These are phyloP conservation scores for Stenodema calcarata DNA, from an alignment of 2,888 invertebrate genomes.

Conservation along the genomic window DNA sequence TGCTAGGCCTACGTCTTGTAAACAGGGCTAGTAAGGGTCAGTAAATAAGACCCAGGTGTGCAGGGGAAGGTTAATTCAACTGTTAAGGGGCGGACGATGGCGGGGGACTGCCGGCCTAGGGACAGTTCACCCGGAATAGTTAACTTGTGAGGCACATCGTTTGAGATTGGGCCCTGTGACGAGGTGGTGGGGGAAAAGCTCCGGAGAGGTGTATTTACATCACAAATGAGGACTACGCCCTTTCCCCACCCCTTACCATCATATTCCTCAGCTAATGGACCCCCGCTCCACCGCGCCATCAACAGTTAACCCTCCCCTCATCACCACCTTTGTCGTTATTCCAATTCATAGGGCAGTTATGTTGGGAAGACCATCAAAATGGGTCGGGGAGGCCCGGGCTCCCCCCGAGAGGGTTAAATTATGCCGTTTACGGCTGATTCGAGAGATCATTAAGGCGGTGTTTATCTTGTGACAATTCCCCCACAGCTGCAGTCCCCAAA, in stretches of 20 bases:
- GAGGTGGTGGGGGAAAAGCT: not conserved
- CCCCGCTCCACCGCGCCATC: not conserved
- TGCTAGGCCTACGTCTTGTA: too few relatives aligned
- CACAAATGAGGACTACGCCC: constrained; percentile 20
- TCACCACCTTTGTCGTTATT: constrained; percentile 3
- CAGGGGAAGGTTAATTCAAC: too few relatives aligned
- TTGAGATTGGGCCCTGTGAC: not conserved
- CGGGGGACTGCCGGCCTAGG: not conserved
- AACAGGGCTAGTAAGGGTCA: too few relatives aligned
- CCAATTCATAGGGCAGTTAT: constrained; percentile 30
- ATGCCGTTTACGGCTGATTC: constrained; percentile 12
- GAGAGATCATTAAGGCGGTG: not conserved
- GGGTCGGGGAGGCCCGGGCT: not conserved
- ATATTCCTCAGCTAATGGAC: not conserved
- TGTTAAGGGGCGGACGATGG: too few relatives aligned
- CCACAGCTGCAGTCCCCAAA: not conserved
- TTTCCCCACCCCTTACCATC: not conserved
- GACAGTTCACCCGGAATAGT: not conserved
- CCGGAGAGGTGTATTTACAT: constrained; percentile 27
- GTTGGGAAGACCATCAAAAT: constrained; percentile 11
- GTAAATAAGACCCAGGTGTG: too few relatives aligned
- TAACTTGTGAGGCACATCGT: constrained; percentile 28
- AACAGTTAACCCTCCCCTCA: not conserved
- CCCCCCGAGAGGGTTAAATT: not conserved
- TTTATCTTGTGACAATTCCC: not conserved